Conservation (phyloP, 2,797 vertebrate genomes). For the Denticeps clupeoides region DNA sequence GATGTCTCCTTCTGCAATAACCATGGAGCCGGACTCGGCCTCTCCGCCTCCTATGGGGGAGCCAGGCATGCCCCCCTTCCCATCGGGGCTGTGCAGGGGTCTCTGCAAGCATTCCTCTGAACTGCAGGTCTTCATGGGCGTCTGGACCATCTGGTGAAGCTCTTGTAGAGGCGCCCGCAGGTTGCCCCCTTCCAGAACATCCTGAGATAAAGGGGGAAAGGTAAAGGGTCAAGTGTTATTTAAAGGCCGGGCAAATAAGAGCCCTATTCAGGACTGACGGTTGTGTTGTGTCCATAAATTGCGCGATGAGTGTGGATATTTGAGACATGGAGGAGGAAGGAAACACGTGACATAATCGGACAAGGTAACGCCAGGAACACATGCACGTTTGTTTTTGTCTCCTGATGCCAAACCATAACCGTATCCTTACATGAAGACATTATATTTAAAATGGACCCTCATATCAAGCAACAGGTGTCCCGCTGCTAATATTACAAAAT, state of each 20-base stretch:
- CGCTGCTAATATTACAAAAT: constrained; percentile 32
- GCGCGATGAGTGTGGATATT: constrained; percentile 31
- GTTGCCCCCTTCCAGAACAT: constrained; percentile 87
- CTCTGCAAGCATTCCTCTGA: constrained; percentile 62
- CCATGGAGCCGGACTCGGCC: constrained; percentile 61
- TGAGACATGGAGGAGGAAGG: constrained; percentile 19
- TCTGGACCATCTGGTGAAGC: constrained; percentile 95
- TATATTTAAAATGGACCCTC: constrained; percentile 35
- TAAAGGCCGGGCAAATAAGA: too few relatives aligned
- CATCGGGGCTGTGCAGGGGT: constrained; percentile 56
- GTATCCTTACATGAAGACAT: constrained; percentile 28
- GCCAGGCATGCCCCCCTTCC: constrained; percentile 52
- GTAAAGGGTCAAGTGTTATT: too few relatives aligned
- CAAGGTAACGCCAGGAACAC: constrained; percentile 36
- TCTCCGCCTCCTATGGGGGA: constrained; percentile 76
- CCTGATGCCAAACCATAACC: constrained; percentile 12
- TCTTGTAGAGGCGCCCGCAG: constrained; percentile 84
- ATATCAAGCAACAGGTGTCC: constrained; percentile 43
- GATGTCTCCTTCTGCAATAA: constrained; percentile 80
- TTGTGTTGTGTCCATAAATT: too few relatives aligned
- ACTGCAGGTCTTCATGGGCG: constrained; percentile 81
- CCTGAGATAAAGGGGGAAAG: too few relatives aligned
- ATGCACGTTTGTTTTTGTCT: constrained; percentile 20
- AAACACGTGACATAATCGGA: constrained; percentile 22
- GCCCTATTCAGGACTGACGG: too few relatives aligned